Conservation (phyloP, 2,888 invertebrate genomes). For the Ferrisia virgata region DNA sequence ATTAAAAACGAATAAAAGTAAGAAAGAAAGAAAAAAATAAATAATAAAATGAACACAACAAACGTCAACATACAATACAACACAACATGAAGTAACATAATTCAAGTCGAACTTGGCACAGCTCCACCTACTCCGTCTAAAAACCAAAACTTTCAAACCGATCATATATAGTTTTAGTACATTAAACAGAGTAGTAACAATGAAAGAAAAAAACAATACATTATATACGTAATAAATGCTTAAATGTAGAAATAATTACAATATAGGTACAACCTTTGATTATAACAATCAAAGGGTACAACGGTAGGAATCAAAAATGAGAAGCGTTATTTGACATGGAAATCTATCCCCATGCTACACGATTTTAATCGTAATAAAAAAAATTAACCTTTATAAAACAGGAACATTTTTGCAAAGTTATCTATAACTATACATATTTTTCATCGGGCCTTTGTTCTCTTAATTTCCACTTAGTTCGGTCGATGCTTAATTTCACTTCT, state of each 20-base stretch:
- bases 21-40: neutral
- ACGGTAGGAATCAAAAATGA: slow-evolving; percentile 29
- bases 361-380: slow-evolving; percentile 5
- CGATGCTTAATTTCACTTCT: slow-evolving; percentile 47
- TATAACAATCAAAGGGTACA: too few relatives aligned
- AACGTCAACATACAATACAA: neutral
- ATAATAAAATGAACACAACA: slow-evolving; percentile 28
- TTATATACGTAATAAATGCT: neutral
- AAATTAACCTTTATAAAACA: slow-evolving; percentile 23
- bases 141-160: neutral
- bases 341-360: neutral
- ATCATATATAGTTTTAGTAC: neutral
- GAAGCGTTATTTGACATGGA: slow-evolving; percentile 13
- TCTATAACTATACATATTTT: slow-evolving; percentile 50
- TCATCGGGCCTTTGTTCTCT: slow-evolving; percentile 50
- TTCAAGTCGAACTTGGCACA: slow-evolving; percentile 17
- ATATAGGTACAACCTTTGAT: too few relatives aligned
- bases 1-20: neutral
- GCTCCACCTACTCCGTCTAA: slow-evolving; percentile 18
- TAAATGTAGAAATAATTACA: neutral
- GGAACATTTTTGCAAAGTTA: slow-evolving; percentile 13
- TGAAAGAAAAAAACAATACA: neutral
- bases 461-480: slow-evolving; percentile 48
- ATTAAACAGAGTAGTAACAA: neutral
- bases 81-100: slow-evolving; percentile 4